phyloP scores from a whole-genome alignment of 2,888 invertebrate genomes.

The Sarcophaga carnaria region DNA sequence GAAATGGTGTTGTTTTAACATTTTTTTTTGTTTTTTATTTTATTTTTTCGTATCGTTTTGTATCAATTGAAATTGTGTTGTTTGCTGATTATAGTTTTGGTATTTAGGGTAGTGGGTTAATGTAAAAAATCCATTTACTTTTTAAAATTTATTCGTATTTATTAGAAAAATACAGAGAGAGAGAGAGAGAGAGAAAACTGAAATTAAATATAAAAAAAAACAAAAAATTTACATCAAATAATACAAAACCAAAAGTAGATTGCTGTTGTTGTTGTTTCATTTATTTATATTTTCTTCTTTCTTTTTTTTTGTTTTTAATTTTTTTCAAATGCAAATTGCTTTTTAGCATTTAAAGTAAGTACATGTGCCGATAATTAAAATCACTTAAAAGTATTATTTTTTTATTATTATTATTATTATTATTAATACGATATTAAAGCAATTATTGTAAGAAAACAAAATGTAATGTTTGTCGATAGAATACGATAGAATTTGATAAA shows the following conservation, averaged over 20 bases:
- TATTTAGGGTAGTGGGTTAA: constrained; percentile 67
- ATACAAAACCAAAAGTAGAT: too few relatives aligned
- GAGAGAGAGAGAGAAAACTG: neutral
- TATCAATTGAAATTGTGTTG: constrained; percentile 11
- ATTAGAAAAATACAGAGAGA: constrained; percentile 15
- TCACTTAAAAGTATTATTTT: constrained; percentile 12
- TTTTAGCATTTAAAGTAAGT: too few relatives aligned
- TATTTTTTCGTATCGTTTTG: neutral
- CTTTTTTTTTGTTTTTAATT: too few relatives aligned
- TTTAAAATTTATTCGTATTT: constrained; percentile 39
- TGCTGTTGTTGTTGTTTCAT: too few relatives aligned
- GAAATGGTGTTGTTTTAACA: constrained; percentile 39
- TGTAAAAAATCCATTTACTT: constrained; percentile 42
- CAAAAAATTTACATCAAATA: neutral
- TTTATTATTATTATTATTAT: neutral
- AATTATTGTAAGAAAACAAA: neutral
- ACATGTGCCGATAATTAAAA: constrained; percentile 14
- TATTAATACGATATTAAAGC: neutral
- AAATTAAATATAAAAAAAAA: neutral
- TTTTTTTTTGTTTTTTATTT: neutral
- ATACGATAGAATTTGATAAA: too few relatives aligned
- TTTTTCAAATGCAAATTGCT: too few relatives aligned
- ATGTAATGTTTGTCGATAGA: neutral
- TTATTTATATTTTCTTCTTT: too few relatives aligned
- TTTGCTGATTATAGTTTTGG: constrained; percentile 37